Conservation (phyloP, 1,140 invertebrate species). For the Orussus abietinus region DNA sequence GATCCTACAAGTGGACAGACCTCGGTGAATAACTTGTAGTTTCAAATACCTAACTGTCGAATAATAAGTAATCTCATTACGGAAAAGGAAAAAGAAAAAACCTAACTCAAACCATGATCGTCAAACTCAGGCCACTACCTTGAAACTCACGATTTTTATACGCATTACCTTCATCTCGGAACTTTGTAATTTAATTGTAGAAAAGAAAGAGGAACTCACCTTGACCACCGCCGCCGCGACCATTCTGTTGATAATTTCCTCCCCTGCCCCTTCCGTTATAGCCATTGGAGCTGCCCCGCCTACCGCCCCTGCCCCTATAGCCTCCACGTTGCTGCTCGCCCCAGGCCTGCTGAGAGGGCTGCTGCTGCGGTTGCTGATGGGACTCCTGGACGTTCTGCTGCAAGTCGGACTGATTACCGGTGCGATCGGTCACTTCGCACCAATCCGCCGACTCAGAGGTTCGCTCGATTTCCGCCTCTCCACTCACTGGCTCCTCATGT, state of each 20-base stretch:
- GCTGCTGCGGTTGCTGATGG: conserved; percentile 32
- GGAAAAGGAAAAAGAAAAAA: no score
- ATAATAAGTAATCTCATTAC: neutral
- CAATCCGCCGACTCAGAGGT: conserved; percentile 38
- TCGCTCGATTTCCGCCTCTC: conserved; percentile 30
- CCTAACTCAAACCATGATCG: no score
- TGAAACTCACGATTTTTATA: no score
- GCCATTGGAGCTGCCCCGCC: conserved; percentile 44
- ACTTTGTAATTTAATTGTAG: no score
- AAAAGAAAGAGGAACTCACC: no score
- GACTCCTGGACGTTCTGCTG: conserved; percentile 35
- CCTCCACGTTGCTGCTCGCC: conserved; percentile 40
- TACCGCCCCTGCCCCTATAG: conserved; percentile 42
- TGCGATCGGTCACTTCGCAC: conserved; percentile 37
- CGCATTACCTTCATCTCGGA: no score
- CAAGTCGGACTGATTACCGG: conserved; percentile 35
- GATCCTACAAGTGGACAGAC: conserved; percentile 37
- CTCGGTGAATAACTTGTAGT: no score
- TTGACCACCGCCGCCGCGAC: conserved; percentile 39
- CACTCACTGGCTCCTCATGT: conserved; percentile 28
- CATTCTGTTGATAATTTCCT: conserved; percentile 45
- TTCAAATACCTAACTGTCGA: no score
- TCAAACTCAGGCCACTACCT: no score
- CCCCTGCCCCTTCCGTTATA: conserved; percentile 42
- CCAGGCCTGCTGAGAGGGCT: conserved; percentile 38